Evolutionary conservation across 2,113 vertebrate species (phyloP).

Genomic region (Formicarius rufipectus): DNA sequence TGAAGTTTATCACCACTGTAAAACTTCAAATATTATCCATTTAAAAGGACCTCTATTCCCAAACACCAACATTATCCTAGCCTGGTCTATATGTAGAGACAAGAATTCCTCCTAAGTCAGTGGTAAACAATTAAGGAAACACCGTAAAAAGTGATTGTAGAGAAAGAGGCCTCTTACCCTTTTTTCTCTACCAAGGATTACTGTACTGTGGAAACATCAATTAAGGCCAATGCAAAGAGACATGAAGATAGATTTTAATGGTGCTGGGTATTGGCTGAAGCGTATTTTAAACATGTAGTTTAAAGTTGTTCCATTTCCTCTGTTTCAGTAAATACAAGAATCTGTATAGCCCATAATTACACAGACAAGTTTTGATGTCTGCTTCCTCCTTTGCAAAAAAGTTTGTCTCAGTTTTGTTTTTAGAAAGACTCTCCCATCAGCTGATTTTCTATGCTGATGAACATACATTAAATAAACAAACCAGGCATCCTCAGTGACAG

Average conservation of each 20-base stretch:
- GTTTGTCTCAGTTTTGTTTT: background rate
- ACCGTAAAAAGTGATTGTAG: background rate
- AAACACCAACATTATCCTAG: background rate
- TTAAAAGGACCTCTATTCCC: background rate
- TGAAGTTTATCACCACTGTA: background rate
- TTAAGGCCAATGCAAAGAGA: background rate
- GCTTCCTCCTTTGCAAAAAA: background rate
- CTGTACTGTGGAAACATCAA: background rate
- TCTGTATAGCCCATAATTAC: background rate
- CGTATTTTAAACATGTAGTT: background rate
- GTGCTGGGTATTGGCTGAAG: background rate
- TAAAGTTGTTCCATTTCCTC: constrained; percentile 3
- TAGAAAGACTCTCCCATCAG: background rate
- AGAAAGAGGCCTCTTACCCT: background rate
- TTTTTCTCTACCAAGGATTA: background rate
- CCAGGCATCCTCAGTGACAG: background rate
- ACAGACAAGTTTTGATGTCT: background rate
- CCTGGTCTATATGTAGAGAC: background rate
- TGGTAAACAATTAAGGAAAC: background rate
- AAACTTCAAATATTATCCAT: background rate
- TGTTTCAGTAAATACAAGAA: background rate
- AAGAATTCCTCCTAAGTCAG: background rate
- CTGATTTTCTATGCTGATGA: background rate
- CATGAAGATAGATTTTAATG: background rate
- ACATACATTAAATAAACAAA: background rate